Evolutionary conservation across 2,113 vertebrate genomes (phyloP).

Genomic region (Anhinga rufa): DNA sequence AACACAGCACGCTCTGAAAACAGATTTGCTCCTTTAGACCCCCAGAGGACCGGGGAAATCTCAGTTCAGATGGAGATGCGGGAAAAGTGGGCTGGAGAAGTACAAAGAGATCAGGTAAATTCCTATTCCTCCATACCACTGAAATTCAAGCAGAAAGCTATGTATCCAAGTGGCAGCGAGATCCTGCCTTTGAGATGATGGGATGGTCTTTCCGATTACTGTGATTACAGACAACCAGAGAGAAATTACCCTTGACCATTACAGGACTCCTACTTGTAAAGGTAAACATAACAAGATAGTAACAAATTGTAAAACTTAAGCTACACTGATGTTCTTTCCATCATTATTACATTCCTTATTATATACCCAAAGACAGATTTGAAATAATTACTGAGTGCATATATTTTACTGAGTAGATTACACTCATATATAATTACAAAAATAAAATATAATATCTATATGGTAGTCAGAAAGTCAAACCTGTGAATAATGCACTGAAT

Average conservation of each 20-base stretch:
- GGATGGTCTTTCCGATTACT: not conserved
- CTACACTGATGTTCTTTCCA: not conserved
- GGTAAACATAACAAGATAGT: not conserved
- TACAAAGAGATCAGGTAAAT: not conserved
- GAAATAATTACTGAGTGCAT: not conserved
- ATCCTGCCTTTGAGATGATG: not conserved
- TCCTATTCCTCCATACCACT: not conserved
- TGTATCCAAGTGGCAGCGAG: not conserved
- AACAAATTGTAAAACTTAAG: not conserved
- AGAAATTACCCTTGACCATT: not conserved
- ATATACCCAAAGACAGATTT: not conserved
- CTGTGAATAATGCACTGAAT: not conserved
- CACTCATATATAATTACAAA: not conserved
- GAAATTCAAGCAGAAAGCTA: not conserved
- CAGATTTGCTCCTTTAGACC: not conserved
- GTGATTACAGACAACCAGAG: not conserved
- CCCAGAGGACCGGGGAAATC: not conserved
- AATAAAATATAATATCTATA: not conserved
- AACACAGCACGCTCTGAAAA: not conserved
- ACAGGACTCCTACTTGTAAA: not conserved
- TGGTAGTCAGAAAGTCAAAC: not conserved
- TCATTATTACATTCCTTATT: not conserved
- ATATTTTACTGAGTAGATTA: not conserved
- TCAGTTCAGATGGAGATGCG: fast-evolving
- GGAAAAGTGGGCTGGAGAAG: not conserved